phyloP scores from a whole-genome alignment of 2,797 vertebrate genomes.

The Halcyon smyrnensis region DNA sequence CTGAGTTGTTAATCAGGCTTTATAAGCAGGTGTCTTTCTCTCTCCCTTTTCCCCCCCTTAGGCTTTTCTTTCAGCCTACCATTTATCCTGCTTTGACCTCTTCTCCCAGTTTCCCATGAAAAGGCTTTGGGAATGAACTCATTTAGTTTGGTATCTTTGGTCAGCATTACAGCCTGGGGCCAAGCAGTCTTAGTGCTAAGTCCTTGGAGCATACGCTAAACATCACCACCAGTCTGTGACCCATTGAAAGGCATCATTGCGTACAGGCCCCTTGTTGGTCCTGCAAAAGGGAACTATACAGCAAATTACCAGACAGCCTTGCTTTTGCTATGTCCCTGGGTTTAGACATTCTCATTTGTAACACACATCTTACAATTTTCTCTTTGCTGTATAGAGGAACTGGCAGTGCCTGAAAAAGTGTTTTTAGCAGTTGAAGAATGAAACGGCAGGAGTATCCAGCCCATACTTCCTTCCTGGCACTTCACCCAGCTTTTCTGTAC shows the following conservation, averaged over 20 bases:
- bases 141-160: not conserved
- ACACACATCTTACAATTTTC: not conserved
- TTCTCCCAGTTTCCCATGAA: not conserved
- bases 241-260: not conserved
- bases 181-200: not conserved
- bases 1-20: not conserved
- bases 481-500: not conserved
- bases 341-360: not conserved
- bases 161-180: not conserved
- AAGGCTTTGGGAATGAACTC: not conserved
- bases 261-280: not conserved
- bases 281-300: not conserved
- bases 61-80: not conserved
- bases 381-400: not conserved
- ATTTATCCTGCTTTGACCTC: not conserved
- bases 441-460: not conserved
- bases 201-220: not conserved
- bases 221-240: conserved; percentile 34
- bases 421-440: not conserved
- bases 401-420: not conserved
- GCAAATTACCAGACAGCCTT: not conserved
- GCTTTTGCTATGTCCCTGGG: not conserved
- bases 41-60: not conserved
- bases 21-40: not conserved
- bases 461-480: not conserved